Conservation (phyloP, 2,888 invertebrate species). For the Sclerodermus sp. region DNA sequence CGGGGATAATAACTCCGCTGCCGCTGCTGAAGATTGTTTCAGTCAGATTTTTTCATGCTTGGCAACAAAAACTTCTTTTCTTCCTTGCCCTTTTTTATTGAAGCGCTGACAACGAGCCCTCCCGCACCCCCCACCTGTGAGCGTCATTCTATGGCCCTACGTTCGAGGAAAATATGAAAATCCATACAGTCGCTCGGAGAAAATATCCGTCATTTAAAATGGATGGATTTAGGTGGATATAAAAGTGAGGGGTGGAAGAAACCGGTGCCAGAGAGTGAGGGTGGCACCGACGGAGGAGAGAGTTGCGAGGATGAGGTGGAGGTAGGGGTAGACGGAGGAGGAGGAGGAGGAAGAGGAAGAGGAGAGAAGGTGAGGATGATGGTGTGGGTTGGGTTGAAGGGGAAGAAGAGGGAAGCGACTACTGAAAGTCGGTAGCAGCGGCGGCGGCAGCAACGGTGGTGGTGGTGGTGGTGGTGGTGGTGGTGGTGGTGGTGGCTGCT, state of each 20-base stretch:
- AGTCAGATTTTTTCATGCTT: background rate
- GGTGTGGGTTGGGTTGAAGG: conserved; percentile 13
- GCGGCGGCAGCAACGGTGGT: conserved; percentile 26
- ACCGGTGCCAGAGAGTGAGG: conserved; percentile 30
- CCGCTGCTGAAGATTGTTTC: background rate
- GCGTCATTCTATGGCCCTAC: background rate
- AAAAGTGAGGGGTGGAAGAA: conserved; percentile 46
- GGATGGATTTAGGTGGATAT: conserved; percentile 56
- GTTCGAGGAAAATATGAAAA: conserved; percentile 44
- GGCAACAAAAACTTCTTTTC: background rate
- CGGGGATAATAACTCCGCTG: too few relatives aligned
- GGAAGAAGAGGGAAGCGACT: conserved; percentile 30
- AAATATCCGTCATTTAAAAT: conserved; percentile 57
- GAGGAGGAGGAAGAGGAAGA: conserved; percentile 20
- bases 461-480: conserved; percentile 39
- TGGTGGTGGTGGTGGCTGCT: conserved; percentile 33
- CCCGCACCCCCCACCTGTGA: background rate
- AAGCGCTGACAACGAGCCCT: conserved; percentile 5
- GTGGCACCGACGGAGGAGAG: conserved; percentile 22
- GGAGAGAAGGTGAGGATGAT: conserved; percentile 21
- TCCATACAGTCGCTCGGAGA: conserved; percentile 50
- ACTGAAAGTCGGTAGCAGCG: conserved; percentile 34
- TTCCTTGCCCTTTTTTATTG: conserved; percentile 14
- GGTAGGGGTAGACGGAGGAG: conserved; percentile 20
- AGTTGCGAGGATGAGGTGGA: conserved; percentile 9